Conservation (phyloP, 92 coral and sea anemone genomes). For the Palythoa caribaeorum region DNA sequence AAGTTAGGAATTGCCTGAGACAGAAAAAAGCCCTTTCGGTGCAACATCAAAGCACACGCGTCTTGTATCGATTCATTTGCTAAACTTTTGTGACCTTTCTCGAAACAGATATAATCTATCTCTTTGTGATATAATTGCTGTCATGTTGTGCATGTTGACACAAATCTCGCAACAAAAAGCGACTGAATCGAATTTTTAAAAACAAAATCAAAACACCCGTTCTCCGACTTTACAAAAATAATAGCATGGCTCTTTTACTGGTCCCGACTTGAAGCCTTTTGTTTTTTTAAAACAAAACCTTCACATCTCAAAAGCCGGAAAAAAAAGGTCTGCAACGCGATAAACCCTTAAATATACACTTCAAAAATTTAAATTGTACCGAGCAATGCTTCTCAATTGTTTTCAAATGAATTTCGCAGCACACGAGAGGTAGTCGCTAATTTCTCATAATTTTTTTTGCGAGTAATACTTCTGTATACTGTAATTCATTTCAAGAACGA, state of each 20-base stretch:
- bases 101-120: conserved; percentile 13
- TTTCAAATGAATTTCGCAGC: conserved; percentile 29
- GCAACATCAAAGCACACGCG: not conserved
- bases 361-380: not conserved
- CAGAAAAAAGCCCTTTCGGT: not conserved
- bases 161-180: not conserved
- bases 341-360: not conserved
- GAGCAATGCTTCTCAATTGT: conserved; percentile 28
- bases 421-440: conserved; percentile 30
- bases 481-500: conserved; percentile 25
- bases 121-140: conserved; percentile 3
- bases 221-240: not conserved
- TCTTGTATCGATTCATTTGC: too few species aligned
- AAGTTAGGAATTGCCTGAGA: not conserved
- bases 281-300: not conserved
- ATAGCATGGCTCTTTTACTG: not conserved
- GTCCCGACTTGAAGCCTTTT: not conserved
- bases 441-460: not conserved
- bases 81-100: conserved; percentile 5
- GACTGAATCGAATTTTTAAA: not conserved
- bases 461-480: conserved; percentile 15
- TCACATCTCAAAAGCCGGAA: too few species aligned
- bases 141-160: not conserved
- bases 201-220: not conserved
- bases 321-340: not conserved